Base-by-base conservation (phyloP, 2,888 invertebrate genomes). In the Mycalesis mineus region DNA sequence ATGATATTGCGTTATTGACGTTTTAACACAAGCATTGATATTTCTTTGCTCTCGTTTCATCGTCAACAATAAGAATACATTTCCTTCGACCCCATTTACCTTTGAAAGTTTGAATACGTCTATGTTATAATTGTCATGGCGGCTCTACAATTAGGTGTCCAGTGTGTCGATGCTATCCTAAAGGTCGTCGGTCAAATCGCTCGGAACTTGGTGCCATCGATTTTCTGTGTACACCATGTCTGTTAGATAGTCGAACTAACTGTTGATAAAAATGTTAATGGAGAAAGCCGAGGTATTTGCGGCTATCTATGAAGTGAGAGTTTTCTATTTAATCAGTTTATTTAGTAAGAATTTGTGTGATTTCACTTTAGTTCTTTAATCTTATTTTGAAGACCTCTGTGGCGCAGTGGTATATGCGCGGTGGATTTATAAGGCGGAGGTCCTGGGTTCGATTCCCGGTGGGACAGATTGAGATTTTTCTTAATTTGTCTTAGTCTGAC, bases 141-240 rank as follows among this genome's bases (percentile, higher is more conserved):
- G 6, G 8, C 37, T 14, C 29, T 39, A 58, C 49, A 54, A 53
- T 58, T 42, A 61, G 56, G 51, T 57, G 48, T 62, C 50, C 56
- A 53, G 31, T 59, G 53, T 47, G 59, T 62, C 59, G 54, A 59
- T 62, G 50, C 48, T 48, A 54, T 40, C 31, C 22, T 39, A 59
- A 62, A 62, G 59, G 62, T 62, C 62, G 41, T 17, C 36, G 62
- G 59, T 59, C 54, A 57, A 17, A 22, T 51, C 37, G 42, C 4
- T 40, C 37, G 49, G 50, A 54, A 58, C 47, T 51, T 39, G 45
- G 28, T 51, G 14, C 41, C 41, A 50, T 62, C 47, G 56, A 62
- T 59, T 51, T 61, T 52, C 45, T 40, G 45, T 40, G 37, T 51
- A 47, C 37, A 49, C 15, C 28, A 39, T 56, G 29, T 58, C 33